Evolutionary conservation across 2,888 invertebrate species (phyloP), one percentile per base, ranked within the genome.

Genomic region (Drosophila hamatofila): DNA sequence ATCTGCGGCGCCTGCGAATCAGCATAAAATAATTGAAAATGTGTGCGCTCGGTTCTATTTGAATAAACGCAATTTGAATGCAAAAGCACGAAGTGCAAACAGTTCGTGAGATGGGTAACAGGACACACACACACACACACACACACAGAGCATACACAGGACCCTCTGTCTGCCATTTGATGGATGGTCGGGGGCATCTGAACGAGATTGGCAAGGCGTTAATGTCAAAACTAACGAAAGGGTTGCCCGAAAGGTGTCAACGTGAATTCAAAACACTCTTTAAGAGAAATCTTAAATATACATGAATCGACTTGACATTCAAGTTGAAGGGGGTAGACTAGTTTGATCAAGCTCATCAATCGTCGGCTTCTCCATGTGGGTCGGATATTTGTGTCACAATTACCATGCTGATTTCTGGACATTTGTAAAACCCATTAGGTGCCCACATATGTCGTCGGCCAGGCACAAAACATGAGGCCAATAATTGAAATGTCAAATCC

Each of bases 401-500:
- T 70, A 66, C 46, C 70, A 67, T 49, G 25, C 44, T 39, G 37
- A 78, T 69, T 37, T 52, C 51, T 44, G 63, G 63, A 23, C 64
- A 68, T 67, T 68, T 65, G 79, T 41, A 44, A 51, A 54, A 62
- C 30, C 67, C 75, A 79, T 78, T 78, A 75, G 64, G 42, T 12
- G 52, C 78, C 80, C 75, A 64, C 64, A 79, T 72, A 65, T 65
- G 75, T 75, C 72, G 69, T 11, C 44, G 58, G 49, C 51, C 44
- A 63, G 51, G 54, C 55, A 42, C 54, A 46, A 49, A 44, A 62
- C 61, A 74, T 44, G 48, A 49, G 55, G 55, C 67, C 70, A 73
- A 90, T 88, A 88, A 90, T 90, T 90, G 78, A 85, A 83, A 88
- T 88, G 89, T 89, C 88, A 89, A 80, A 80, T 85, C 55, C 63